Conservation (phyloP, 2,888 invertebrate species). For the Diloba caeruleocephala region DNA sequence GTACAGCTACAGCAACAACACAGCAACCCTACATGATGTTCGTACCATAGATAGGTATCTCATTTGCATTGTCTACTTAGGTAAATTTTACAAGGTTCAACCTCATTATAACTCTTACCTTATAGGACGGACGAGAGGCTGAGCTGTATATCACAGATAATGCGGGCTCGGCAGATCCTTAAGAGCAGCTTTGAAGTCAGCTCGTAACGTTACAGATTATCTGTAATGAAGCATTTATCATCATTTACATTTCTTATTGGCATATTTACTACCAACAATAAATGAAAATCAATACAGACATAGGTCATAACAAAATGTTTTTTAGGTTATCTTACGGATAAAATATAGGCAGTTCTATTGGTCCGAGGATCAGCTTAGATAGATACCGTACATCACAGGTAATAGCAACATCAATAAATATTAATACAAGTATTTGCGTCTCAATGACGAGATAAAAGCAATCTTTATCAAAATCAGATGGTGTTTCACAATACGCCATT, state of each 20-base stretch:
- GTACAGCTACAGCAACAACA: constrained; percentile 6
- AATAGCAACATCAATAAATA: constrained; percentile 43
- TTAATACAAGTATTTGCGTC: constrained; percentile 65
- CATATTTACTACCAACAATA: constrained; percentile 26
- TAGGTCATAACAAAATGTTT: constrained; percentile 24
- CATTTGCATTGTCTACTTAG: constrained; percentile 6
- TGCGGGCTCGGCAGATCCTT: constrained; percentile 88
- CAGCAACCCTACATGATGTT: background rate
- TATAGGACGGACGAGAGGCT: constrained; percentile 90
- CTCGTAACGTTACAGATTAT: constrained; percentile 84
- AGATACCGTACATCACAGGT: constrained; percentile 29
- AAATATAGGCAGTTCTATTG: constrained; percentile 31
- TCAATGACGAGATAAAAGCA: constrained; percentile 66
- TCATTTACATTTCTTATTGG: constrained; percentile 43
- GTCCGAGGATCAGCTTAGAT: constrained; percentile 33
- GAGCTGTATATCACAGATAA: constrained; percentile 90
- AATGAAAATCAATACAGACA: constrained; percentile 31
- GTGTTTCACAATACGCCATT: constrained; percentile 71
- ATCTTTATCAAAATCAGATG: constrained; percentile 58
- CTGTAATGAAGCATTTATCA: constrained; percentile 66
- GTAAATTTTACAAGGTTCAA: background rate
- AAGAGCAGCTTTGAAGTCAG: constrained; percentile 86
- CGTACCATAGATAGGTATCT: background rate
- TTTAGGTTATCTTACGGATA: constrained; percentile 77
- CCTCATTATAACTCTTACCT: constrained; percentile 65